These are phyloP conservation scores for Tetragonisca angustula DNA, from an alignment of 2,888 invertebrate genomes.

Conservation along the genomic window DNA sequence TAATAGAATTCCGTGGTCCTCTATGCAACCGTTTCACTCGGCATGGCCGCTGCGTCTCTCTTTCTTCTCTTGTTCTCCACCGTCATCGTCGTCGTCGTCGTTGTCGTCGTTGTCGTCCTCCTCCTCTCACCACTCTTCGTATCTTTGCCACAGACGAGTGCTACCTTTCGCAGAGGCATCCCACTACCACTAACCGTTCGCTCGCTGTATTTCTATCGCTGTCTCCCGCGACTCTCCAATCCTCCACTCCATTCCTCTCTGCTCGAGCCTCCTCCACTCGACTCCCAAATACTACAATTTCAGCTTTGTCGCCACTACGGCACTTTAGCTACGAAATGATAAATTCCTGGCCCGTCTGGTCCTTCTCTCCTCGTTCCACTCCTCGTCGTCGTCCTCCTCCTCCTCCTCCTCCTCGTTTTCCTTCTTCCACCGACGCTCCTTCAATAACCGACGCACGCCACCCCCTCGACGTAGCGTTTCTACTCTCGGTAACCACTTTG, in stretches of 20 bases:
- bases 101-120: not conserved
- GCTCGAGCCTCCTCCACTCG: conserved; percentile 74
- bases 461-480: conserved; percentile 12
- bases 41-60: not conserved
- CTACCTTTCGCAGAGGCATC: conserved; percentile 43
- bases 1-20: conserved; percentile 56
- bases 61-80: not conserved
- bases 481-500: conserved; percentile 50
- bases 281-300: conserved; percentile 81
- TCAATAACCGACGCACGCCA: conserved; percentile 6
- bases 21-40: conserved; percentile 45
- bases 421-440: conserved; percentile 14
- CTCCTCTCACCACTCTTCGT: not conserved
- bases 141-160: conserved; percentile 45
- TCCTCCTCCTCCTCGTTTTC: conserved; percentile 17
- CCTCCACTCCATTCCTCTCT: conserved; percentile 68
- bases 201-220: conserved; percentile 54
- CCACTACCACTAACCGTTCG: conserved; percentile 16
- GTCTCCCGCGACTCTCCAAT: conserved; percentile 60
- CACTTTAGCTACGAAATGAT: conserved; percentile 79
- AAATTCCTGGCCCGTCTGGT: conserved; percentile 76
- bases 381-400: not conserved
- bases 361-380: conserved; percentile 17
- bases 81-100: not conserved
- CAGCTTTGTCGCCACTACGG: conserved; percentile 77